phyloP scores from a whole-genome alignment of 2,797 vertebrate genomes.

The Novumbra hubbsi region DNA sequence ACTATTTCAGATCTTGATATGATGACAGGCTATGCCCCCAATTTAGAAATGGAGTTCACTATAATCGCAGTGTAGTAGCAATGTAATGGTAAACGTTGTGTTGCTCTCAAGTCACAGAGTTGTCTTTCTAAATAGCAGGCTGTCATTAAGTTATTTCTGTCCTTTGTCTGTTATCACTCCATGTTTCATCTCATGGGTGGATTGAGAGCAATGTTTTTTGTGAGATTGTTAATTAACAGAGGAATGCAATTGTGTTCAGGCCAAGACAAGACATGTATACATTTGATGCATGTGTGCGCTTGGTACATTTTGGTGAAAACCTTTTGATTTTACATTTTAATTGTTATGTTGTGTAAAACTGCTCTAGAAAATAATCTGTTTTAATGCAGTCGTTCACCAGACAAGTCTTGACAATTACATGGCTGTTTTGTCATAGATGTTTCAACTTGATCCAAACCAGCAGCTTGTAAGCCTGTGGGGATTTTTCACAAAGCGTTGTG shows the following conservation, averaged over 20 bases:
- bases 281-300: not conserved
- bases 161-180: not conserved
- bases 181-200: constrained; percentile 7
- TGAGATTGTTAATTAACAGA: not conserved
- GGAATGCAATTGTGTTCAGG: not conserved
- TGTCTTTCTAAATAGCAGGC: constrained; percentile 41
- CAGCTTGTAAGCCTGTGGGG: not conserved
- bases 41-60: not conserved
- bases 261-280: constrained; percentile 1
- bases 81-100: not conserved
- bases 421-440: constrained; percentile 11
- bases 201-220: not conserved
- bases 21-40: not conserved
- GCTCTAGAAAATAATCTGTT: not conserved
- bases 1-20: not conserved
- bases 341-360: not conserved
- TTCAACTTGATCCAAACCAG: not conserved
- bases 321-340: not conserved
- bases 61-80: constrained; percentile 1
- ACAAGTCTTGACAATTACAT: constrained; percentile 10
- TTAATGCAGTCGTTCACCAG: not conserved
- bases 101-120: constrained; percentile 21
- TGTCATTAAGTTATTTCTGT: constrained; percentile 17
- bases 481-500: not conserved
- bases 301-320: not conserved